phyloP scores from a whole-genome alignment of 1,140 invertebrate genomes.

The Drosophila kohkoa region DNA sequence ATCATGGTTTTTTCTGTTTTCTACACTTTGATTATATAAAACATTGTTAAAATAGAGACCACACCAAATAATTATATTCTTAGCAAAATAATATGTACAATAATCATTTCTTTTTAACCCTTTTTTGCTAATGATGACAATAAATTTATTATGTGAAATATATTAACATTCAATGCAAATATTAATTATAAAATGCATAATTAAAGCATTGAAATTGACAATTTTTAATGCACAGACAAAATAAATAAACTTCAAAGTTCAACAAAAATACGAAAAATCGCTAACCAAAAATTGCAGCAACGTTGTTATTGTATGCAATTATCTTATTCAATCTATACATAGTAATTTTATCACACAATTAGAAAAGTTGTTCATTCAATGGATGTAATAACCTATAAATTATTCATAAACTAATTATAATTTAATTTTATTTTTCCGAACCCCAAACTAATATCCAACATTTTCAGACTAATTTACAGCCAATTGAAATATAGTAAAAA shows the following conservation, averaged over 20 bases:
- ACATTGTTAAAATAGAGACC: too few relatives aligned
- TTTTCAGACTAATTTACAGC: slow-evolving; percentile 58
- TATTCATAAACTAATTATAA: slow-evolving; percentile 46
- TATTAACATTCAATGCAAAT: too few relatives aligned
- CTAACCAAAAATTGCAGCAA: not conserved
- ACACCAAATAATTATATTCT: too few relatives aligned
- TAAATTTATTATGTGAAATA: too few relatives aligned
- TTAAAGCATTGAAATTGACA: not conserved
- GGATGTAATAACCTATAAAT: slow-evolving; percentile 14
- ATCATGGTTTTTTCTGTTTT: too few relatives aligned
- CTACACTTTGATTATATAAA: too few relatives aligned
- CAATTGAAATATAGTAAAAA: slow-evolving; percentile 45
- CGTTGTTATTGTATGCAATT: not conserved
- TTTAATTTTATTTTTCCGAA: slow-evolving; percentile 27
- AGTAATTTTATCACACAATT: slow-evolving; percentile 8
- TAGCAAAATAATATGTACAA: too few relatives aligned
- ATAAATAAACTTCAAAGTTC: not conserved
- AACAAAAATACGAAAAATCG: not conserved
- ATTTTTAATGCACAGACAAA: not conserved
- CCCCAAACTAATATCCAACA: slow-evolving; percentile 35
- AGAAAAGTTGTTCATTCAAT: slow-evolving; percentile 10
- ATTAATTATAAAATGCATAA: not conserved
- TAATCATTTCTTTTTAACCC: too few relatives aligned
- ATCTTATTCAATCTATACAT: not conserved
- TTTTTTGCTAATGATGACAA: too few relatives aligned